Base-by-base conservation (phyloP, 2,113 vertebrate genomes). In the Epinephelus fuscoguttatus region DNA sequence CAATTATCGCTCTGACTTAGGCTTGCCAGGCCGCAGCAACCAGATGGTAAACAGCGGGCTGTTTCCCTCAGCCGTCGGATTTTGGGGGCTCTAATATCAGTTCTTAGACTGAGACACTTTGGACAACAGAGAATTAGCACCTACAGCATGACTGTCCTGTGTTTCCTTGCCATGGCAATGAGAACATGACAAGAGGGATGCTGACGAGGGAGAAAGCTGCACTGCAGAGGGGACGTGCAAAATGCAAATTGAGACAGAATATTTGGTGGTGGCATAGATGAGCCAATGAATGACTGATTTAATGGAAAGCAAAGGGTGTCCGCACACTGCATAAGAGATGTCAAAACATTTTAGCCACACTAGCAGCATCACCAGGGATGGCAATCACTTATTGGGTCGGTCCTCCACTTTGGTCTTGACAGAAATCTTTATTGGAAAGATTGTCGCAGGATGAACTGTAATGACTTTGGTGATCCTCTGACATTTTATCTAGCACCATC, bases 31-130 rank as follows among this genome's bases (percentile, higher is more conserved):
- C 81, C 72, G 68, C 80, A 67, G 85, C 61, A 75, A 72, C 81
- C 90, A 93, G 90, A 89, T 92, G 93, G 89, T 91, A 88, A 93
- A 92, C 85, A 91, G 77, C 76, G 74, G 84, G 78, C 71, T 77
- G 75, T 64, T 45, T 82, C 64, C 80, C 62, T 74, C 78, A 84
- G 85, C 66, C 72, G 70, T 75, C 19, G 4, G 50, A 86, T 85
- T 75, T 83, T 40, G 80, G 47, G 57, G 68, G 61, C 70, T 77
- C 71, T 93, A 94, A 92, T 93, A 86, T 90, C 84, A 81, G 84
- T 61, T 75, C 80, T 89, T 79, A 64, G 61, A 70, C 70, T 2
- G 70, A 87, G 77, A 75, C 71, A 52, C 78, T 86, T 88, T 80
- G 53, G 91, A 92, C 84, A 92, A 85, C 84, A 72, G 71, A 71